Percentiles rank a stretch among this genome's conserved stretches.
phyloP scores from a whole-genome alignment of 2,888 invertebrate genomes.

The Mesoligia furuncula region DNA sequence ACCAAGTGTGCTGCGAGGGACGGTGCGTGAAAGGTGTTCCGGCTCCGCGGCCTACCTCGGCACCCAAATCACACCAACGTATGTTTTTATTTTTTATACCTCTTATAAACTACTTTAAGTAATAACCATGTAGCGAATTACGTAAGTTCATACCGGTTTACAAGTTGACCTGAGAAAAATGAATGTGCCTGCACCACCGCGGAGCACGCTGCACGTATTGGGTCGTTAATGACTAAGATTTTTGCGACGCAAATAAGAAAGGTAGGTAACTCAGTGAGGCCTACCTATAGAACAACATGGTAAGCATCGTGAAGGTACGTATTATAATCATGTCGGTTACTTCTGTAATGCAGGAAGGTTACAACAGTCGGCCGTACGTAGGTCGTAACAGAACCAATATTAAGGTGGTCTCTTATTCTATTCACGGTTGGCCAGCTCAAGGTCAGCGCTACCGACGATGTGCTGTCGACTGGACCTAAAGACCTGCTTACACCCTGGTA shows the following conservation, averaged over 20 bases:
- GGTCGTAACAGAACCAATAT: not conserved
- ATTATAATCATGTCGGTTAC: not conserved
- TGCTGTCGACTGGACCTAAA: not conserved
- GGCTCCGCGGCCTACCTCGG: slow-evolving; percentile 89
- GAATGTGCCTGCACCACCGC: slow-evolving; percentile 15
- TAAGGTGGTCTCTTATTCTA: not conserved
- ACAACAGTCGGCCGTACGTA: not conserved
- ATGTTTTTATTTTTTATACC: slow-evolving; percentile 64
- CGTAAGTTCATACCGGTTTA: slow-evolving; percentile 56
- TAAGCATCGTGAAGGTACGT: not conserved
- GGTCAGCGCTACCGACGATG: not conserved
- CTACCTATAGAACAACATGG: not conserved
- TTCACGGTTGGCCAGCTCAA: not conserved
- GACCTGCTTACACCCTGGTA: not conserved
- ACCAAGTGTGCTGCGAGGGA: slow-evolving; percentile 87
- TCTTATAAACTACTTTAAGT: slow-evolving; percentile 31
- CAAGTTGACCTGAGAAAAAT: slow-evolving; percentile 46
- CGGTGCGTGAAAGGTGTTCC: slow-evolving; percentile 91
- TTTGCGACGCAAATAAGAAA: slow-evolving; percentile 22
- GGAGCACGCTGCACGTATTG: slow-evolving; percentile 7
- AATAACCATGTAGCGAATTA: slow-evolving; percentile 47
- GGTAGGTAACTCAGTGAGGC: not conserved
- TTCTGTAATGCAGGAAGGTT: not conserved
- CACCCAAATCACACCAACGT: slow-evolving; percentile 86
- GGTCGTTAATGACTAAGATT: not conserved